Conservation (phyloP, 2,113 vertebrate species). For the Gopherus evgoodei region DNA sequence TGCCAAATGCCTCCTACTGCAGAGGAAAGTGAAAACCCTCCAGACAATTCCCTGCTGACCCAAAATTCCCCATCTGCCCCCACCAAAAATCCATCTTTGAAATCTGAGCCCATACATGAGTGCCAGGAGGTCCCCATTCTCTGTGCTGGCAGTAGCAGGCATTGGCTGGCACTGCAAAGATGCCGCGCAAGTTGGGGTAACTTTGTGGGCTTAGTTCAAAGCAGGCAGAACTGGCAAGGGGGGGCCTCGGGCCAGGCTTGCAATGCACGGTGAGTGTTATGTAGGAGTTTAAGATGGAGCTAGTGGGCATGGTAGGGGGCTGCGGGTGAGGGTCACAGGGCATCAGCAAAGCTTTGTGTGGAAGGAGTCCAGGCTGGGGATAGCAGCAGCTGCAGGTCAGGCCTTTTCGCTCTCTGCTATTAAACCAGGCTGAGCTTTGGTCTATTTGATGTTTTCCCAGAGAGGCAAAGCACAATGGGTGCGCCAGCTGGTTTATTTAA, state of each 20-base stretch:
- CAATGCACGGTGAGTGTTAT: not conserved
- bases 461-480: no score
- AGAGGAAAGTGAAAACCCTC: no score
- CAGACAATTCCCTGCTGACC: no score
- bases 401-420: not conserved
- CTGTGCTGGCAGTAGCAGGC: no score
- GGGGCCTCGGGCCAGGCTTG: not conserved
- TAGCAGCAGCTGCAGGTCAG: not conserved
- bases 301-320: no score
- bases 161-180: not conserved
- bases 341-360: not conserved
- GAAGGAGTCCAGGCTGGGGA: not conserved
- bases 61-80: no score
- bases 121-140: no score
- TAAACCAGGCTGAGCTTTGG: not conserved
- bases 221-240: no score
- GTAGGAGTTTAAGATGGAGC: not conserved
- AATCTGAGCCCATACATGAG: no score
- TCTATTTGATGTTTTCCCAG: not conserved
- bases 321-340: no score
- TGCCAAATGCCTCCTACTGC: no score
- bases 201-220: not conserved
- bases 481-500: not conserved
- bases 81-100: no score
- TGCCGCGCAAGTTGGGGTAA: not conserved